Conservation (phyloP, 1,140 invertebrate species). For the Ctenoplectra terminalis region DNA sequence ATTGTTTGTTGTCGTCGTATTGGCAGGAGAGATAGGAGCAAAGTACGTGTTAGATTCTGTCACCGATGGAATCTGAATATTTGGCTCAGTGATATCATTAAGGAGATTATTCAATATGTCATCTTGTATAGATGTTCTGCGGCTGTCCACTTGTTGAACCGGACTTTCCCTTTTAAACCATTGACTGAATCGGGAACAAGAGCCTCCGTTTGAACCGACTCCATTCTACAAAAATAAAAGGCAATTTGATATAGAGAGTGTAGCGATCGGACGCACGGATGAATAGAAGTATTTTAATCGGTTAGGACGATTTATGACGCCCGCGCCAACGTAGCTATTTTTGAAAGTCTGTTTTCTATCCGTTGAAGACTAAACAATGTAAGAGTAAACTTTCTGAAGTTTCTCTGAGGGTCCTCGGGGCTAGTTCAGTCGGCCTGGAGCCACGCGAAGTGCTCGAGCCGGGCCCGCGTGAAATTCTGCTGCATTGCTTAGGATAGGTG, state of each 20-base stretch:
- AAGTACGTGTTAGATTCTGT: slow-evolving; percentile 85
- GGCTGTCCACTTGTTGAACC: slow-evolving; percentile 81
- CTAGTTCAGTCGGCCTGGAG: no score
- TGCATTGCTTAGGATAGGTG: no score
- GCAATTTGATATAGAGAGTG: slow-evolving; percentile 27
- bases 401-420: no score
- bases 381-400: no score
- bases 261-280: no score
- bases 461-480: no score
- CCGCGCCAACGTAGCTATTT: no score
- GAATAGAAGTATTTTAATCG: no score
- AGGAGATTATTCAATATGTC: slow-evolving; percentile 86
- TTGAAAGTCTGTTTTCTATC: no score
- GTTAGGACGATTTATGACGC: no score
- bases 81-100: slow-evolving; percentile 85
- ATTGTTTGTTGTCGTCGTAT: slow-evolving; percentile 75
- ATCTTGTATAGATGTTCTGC: slow-evolving; percentile 86
- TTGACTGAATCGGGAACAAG: slow-evolving; percentile 86
- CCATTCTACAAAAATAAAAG: slow-evolving; percentile 82
- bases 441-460: no score
- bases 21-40: slow-evolving; percentile 86
- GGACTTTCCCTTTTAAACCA: slow-evolving; percentile 87
- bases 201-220: slow-evolving; percentile 81
- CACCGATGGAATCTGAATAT: slow-evolving; percentile 82
- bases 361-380: no score